Percentiles rank a stretch among this genome's conserved stretches.
phyloP scores from a whole-genome alignment of 2,888 invertebrate genomes.

The Arctia plantaginis region DNA sequence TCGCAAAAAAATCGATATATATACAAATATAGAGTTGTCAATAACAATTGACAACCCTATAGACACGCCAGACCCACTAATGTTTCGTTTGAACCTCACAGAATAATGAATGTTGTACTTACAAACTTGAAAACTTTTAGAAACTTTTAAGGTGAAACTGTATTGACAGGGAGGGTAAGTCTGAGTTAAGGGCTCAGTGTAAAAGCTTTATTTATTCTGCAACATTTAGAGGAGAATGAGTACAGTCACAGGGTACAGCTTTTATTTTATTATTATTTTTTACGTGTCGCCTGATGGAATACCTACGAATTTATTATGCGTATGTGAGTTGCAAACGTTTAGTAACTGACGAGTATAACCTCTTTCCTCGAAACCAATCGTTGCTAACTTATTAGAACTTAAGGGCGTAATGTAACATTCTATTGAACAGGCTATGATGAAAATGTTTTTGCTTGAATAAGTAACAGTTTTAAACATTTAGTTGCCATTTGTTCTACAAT shows the following conservation, averaged over 20 bases:
- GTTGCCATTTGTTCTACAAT: too few species aligned
- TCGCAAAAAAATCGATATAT: too few species aligned
- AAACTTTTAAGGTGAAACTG: conserved; percentile 36
- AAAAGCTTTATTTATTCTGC: conserved; percentile 26
- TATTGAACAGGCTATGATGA: too few species aligned
- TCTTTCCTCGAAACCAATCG: too few species aligned
- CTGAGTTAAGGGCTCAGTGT: conserved; percentile 14
- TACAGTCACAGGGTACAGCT: not conserved
- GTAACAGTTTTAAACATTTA: too few species aligned
- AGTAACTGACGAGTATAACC: not conserved
- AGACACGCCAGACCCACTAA: not conserved
- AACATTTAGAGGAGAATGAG: conserved; percentile 7
- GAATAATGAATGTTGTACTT: conserved; percentile 38
- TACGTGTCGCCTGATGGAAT: too few species aligned
- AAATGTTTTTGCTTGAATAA: too few species aligned
- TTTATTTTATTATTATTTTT: too few species aligned
- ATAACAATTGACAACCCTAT: not conserved
- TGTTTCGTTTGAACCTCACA: conserved; percentile 11
- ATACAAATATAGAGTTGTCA: too few species aligned
- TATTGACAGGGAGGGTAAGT: conserved; percentile 23
- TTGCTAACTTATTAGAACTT: too few species aligned
- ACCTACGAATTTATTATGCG: not conserved
- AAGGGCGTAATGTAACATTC: too few species aligned
- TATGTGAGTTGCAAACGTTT: not conserved
- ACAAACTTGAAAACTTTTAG: conserved; percentile 20